Conservation (phyloP, 2,797 vertebrate genomes). For the Betta splendens region DNA sequence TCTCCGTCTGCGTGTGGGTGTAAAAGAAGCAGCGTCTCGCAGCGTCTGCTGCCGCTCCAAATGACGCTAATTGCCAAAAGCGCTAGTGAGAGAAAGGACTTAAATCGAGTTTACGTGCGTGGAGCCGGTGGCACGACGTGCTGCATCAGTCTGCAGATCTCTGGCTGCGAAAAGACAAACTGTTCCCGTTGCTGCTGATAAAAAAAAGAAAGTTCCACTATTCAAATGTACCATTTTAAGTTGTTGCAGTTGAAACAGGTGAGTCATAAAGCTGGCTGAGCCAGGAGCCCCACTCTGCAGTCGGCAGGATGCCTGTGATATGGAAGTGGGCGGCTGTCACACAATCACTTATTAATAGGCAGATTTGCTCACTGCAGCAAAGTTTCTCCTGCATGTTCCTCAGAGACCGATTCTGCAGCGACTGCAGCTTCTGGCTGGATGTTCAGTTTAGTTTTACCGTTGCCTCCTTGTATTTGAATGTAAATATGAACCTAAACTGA, state of each 20-base stretch:
- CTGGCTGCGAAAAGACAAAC: slow-evolving; percentile 17
- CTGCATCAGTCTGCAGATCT: slow-evolving; percentile 14
- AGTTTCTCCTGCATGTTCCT: slow-evolving; percentile 36
- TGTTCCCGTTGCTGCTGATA: slow-evolving; percentile 11
- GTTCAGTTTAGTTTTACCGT: slow-evolving; percentile 1
- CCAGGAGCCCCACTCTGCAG: slow-evolving; percentile 66
- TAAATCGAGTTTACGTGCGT: neutral
- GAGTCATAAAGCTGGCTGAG: slow-evolving; percentile 69
- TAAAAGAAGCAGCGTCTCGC: neutral
- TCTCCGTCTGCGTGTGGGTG: slow-evolving; percentile 22
- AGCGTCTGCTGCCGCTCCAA: neutral
- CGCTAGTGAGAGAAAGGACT: neutral
- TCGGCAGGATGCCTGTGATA: slow-evolving; percentile 66
- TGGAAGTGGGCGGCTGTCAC: slow-evolving; percentile 71
- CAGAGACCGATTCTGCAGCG: slow-evolving; percentile 18
- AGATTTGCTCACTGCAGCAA: slow-evolving; percentile 60
- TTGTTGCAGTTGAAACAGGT: slow-evolving; percentile 63
- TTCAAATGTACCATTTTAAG: slow-evolving; percentile 72
- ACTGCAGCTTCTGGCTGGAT: slow-evolving; percentile 12
- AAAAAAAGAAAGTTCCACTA: slow-evolving; percentile 32
- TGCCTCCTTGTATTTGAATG: neutral
- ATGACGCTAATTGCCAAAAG: slow-evolving; percentile 1
- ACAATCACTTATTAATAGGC: slow-evolving; percentile 66
- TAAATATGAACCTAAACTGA: neutral
- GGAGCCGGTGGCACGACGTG: neutral